Evolutionary conservation across 2,113 vertebrate genomes (phyloP).

Genomic region (Galbula dea): DNA sequence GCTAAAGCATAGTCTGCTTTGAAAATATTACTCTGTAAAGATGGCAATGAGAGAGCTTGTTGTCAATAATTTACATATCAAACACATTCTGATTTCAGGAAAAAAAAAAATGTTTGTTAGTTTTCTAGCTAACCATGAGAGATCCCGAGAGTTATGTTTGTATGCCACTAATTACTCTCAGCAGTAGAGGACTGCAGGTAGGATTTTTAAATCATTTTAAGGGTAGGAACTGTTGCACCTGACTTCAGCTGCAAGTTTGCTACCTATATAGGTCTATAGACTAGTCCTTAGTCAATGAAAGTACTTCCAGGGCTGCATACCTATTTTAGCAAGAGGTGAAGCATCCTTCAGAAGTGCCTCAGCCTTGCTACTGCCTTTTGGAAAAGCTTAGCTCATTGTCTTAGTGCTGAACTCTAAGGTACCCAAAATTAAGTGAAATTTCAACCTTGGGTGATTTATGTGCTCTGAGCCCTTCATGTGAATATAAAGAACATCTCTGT

Average conservation of each 20-base stretch:
- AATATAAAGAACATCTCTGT: neutral
- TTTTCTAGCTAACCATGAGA: neutral
- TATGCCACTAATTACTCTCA: neutral
- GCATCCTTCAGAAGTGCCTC: neutral
- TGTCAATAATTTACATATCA: neutral
- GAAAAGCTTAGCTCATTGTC: neutral
- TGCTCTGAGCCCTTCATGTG: neutral
- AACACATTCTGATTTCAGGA: neutral
- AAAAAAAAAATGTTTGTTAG: neutral
- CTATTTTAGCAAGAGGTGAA: neutral
- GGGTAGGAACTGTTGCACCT: neutral
- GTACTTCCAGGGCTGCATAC: neutral
- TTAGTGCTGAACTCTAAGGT: neutral
- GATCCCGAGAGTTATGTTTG: neutral
- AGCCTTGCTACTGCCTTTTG: neutral
- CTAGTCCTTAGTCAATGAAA: neutral
- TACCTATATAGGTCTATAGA: neutral
- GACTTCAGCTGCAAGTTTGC: neutral
- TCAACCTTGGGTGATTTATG: neutral
- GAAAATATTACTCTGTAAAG: neutral
- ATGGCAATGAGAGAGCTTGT: neutral
- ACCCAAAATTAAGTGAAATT: neutral
- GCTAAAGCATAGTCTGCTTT: neutral
- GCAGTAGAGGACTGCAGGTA: neutral
- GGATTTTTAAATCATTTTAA: neutral